Evolutionary conservation across 2,113 vertebrate species (phyloP).

Genomic region (Oenanthe oenanthe): DNA sequence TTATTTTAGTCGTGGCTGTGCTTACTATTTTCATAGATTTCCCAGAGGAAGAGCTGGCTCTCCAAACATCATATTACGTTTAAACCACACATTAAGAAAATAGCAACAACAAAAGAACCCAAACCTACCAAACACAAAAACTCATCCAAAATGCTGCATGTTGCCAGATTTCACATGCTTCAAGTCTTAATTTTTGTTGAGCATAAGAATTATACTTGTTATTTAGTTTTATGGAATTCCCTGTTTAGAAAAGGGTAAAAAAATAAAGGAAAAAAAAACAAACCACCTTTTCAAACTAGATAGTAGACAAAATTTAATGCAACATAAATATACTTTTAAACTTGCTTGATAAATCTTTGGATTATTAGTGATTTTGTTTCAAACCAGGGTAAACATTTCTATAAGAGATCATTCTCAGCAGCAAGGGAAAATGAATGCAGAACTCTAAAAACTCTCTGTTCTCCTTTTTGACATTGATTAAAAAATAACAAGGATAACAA

Average conservation of each 20-base stretch:
- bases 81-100: neutral
- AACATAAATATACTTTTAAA: neutral
- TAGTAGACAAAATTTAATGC: neutral
- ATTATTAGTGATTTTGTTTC: neutral
- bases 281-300: neutral
- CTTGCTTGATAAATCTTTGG: neutral
- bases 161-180: neutral
- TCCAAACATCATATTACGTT: neutral
- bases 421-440: neutral
- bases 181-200: neutral
- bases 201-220: neutral
- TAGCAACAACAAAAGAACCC: neutral
- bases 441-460: neutral
- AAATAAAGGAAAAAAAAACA: neutral
- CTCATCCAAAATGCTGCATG: neutral
- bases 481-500: neutral
- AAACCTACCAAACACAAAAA: neutral
- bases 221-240: neutral
- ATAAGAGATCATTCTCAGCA: neutral
- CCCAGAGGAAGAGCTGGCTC: neutral
- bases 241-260: rapidly evolving
- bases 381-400: neutral
- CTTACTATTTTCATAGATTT: neutral
- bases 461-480: neutral
- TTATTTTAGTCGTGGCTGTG: neutral